Base-by-base conservation (phyloP, 2,113 vertebrate genomes). In the Chaetops frenatus region DNA sequence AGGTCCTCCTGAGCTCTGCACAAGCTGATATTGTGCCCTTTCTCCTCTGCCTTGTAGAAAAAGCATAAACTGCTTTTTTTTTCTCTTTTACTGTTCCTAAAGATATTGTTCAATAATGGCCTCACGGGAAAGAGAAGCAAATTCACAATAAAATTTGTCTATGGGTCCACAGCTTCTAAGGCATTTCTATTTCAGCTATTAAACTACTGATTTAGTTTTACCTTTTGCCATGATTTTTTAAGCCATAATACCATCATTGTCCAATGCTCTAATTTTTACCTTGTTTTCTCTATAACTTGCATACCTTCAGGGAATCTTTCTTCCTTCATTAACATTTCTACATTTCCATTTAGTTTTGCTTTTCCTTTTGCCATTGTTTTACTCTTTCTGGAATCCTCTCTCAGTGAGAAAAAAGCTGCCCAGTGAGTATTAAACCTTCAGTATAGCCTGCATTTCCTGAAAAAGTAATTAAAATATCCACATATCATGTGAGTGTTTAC, bases 381-480 rank as follows among this genome's bases (percentile, higher is more conserved):
- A 36, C 11, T 65, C 40, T 78, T 78, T 40, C 90, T 81, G 44
- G 24, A 64, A 48, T 42, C 23, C 38, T 73, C 20, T 67, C 33
- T 72, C 21, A 29, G n/a, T 0, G 0, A 72, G 12, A 51, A 36
- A 33, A 33, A 60, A 28, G n/a, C 12, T 73, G 29, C 31, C 60
- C 45, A 82, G 36, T 1, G 7, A 44, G 23, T 16, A 69, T 56
- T 88, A 54, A 36, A 27, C 15, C 35, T 87, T 64, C 40, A 24
- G 15, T 11, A 17, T 8, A 61, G 18, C 14, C n/a, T 81, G 53
- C 2, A 35, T 29, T 84, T 92, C 53, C 77, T 54, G 48, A 36
- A 90, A 73, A 66, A 76, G 12, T 5, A 64, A 51, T 24, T 42
- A 4, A 45, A 48, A 61, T 18, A 42, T 15, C 15, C 54, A 77